Percentiles rank a stretch among this genome's conserved stretches.
These are phyloP conservation scores for Pseudopodoces humilis DNA, from an alignment of 2,113 vertebrate species.

Conservation along the genomic window DNA sequence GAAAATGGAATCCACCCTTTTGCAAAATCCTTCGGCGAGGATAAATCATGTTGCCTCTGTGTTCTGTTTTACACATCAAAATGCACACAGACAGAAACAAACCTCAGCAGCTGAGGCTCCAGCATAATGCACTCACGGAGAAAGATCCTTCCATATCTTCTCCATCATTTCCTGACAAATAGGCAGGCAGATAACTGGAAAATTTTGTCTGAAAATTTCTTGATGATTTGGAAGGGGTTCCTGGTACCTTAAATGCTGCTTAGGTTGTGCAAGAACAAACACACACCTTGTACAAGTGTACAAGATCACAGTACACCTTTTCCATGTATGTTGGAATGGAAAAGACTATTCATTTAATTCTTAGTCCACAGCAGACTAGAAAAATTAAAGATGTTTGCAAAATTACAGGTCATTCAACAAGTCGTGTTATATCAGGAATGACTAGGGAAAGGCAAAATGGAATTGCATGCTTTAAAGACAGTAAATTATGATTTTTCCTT, in stretches of 20 bases:
- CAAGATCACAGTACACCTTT: background rate
- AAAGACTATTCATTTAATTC: background rate
- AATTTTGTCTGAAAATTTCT: background rate
- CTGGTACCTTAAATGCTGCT: background rate
- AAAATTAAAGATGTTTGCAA: background rate
- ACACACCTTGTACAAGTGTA: rapidly evolving
- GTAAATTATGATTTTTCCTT: rapidly evolving
- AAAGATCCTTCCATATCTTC: background rate
- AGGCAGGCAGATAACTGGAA: background rate
- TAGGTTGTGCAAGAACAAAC: background rate
- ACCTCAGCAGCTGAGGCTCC: background rate
- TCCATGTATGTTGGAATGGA: background rate
- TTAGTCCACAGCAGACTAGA: background rate
- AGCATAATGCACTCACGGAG: background rate
- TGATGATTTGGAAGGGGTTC: background rate
- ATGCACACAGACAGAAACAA: background rate
- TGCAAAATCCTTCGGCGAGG: slow-evolving; percentile 6
- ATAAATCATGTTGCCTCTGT: background rate
- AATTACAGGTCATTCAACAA: background rate
- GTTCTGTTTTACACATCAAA: background rate
- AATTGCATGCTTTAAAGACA: background rate
- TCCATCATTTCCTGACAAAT: background rate
- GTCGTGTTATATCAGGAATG: background rate
- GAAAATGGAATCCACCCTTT: background rate
- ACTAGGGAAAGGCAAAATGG: background rate